phyloP scores from a whole-genome alignment of 2,797 vertebrate genomes.

The Tenualosa ilisha region DNA sequence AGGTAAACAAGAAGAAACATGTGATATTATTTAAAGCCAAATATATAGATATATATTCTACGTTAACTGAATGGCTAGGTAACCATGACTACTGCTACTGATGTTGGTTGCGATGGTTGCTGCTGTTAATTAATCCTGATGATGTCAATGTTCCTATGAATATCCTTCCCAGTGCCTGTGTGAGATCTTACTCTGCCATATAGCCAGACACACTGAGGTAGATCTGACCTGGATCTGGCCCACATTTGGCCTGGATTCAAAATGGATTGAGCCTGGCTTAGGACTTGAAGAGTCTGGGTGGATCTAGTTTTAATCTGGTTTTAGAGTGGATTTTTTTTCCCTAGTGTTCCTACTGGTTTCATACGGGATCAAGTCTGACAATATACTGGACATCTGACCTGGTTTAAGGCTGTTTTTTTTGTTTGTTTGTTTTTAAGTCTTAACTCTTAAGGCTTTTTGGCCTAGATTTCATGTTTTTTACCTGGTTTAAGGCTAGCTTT shows the following conservation, averaged over 20 bases:
- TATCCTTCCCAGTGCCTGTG: constrained; percentile 1
- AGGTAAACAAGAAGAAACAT: constrained; percentile 40
- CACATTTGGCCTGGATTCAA: neutral
- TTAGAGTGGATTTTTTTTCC: too few species aligned
- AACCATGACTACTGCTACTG: constrained; percentile 1
- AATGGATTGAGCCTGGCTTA: neutral
- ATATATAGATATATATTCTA: neutral
- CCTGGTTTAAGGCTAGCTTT: neutral
- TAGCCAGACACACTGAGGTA: neutral
- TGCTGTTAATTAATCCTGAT: neutral
- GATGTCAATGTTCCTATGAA: constrained; percentile 11
- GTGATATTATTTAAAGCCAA: neutral
- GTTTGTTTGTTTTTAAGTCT: too few species aligned
- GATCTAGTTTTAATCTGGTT: neutral
- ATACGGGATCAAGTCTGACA: too few species aligned
- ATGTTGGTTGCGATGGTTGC: constrained; percentile 42
- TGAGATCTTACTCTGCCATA: neutral
- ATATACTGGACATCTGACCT: too few species aligned
- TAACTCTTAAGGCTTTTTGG: too few species aligned
- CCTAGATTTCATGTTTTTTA: neutral
- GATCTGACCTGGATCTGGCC: neutral
- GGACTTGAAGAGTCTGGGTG: neutral
- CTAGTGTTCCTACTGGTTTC: too few species aligned
- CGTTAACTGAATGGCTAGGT: neutral
- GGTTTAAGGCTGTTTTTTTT: too few species aligned